Evolutionary conservation across 2,797 vertebrate species (phyloP).

Genomic region (Hemibagrus guttatus): DNA sequence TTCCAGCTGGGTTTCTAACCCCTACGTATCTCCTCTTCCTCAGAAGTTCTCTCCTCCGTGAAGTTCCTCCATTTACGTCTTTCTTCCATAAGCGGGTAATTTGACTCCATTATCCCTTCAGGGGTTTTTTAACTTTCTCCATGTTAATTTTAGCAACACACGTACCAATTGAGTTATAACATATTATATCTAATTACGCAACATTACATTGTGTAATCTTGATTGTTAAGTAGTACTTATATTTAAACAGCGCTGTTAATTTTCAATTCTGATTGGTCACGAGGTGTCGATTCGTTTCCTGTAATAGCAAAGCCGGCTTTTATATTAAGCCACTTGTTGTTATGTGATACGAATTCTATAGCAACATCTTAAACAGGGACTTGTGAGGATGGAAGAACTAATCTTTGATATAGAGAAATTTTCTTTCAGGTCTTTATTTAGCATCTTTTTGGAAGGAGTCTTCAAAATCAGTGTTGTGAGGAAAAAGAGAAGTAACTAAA

Average conservation of each 20-base stretch:
- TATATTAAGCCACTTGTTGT: background rate
- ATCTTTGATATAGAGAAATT: background rate
- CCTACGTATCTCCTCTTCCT: background rate
- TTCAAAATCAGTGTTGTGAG: background rate
- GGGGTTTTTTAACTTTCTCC: constrained; percentile 64
- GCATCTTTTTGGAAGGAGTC: too few species aligned
- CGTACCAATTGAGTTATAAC: constrained; percentile 42
- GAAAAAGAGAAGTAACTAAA: background rate
- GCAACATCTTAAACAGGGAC: background rate
- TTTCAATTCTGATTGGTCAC: background rate
- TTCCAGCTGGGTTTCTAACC: constrained; percentile 1
- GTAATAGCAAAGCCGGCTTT: background rate
- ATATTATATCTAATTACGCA: background rate
- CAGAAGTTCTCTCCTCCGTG: constrained; percentile 14
- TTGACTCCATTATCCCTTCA: constrained; percentile 65
- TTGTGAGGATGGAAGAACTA: background rate
- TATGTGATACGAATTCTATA: background rate
- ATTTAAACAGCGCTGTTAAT: background rate
- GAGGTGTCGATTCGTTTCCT: background rate
- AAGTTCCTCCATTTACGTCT: constrained; percentile 55
- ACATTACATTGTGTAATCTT: background rate
- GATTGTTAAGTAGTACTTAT: constrained; percentile 8
- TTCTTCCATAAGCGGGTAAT: constrained; percentile 61
- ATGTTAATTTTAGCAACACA: constrained; percentile 64
- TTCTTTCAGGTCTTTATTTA: background rate